Evolutionary conservation across 92 coral and sea anemone species (phyloP).

Genomic region (Phymanthus crucifer): DNA sequence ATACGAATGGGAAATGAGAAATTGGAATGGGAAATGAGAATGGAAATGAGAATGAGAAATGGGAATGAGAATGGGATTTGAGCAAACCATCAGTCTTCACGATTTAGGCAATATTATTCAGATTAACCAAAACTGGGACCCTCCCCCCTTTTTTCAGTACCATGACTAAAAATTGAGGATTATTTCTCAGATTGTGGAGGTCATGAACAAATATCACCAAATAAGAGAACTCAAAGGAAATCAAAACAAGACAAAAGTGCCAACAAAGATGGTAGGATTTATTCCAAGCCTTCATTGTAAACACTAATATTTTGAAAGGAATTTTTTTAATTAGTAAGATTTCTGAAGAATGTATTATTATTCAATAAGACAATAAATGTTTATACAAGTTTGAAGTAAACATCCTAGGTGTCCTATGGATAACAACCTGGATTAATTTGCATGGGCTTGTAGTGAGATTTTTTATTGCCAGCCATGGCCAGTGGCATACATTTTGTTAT

Average conservation of each 20-base stretch:
- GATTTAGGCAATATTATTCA: too few relatives aligned
- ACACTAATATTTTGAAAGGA: background rate
- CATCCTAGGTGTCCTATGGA: background rate
- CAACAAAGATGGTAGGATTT: background rate
- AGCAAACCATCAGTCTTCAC: too few relatives aligned
- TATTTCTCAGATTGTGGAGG: background rate
- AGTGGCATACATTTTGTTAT: background rate
- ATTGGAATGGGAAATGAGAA: too few relatives aligned
- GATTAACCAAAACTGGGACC: too few relatives aligned
- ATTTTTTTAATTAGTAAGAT: background rate
- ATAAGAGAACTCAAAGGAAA: constrained; percentile 1
- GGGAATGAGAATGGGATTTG: too few relatives aligned
- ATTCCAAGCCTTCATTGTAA: background rate
- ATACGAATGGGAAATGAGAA: too few relatives aligned
- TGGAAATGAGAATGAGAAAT: too few relatives aligned
- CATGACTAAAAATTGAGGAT: background rate
- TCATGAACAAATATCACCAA: background rate
- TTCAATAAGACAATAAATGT: background rate
- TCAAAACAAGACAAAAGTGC: constrained; percentile 28
- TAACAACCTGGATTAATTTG: background rate
- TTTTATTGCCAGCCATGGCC: background rate
- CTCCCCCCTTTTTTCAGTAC: too few relatives aligned
- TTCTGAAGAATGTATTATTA: background rate
- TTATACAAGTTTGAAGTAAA: background rate
- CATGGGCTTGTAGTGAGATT: background rate